Evolutionary conservation across 2,797 vertebrate species (phyloP), one percentile per base, ranked within the genome.

Genomic region (Poecile montanus): DNA sequence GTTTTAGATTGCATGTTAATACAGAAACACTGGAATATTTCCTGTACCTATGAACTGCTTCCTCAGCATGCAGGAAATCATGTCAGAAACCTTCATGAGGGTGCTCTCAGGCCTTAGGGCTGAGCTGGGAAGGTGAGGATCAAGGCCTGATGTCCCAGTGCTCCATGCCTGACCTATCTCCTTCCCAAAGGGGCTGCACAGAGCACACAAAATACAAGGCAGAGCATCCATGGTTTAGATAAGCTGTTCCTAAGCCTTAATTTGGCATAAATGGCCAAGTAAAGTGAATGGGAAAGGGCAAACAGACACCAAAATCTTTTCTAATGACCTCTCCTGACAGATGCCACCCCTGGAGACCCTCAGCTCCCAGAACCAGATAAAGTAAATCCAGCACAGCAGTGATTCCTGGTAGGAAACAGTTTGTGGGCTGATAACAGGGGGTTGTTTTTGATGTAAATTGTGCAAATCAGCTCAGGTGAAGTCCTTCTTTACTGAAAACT

Each of bases 161-260:
- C 62, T 47, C 36, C 27, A 0, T 9, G 9, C 23, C 60, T 56
- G 9, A 4, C 0, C 0, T 0, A 12, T 26, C 7, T 61, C 44
- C 21, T 50, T 62, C 54, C 45, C n/a, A 42, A 51, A 58, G 26
- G 16, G 27, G 15, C 6, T 61, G 32, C 61, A 30, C 15, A 73
- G 53, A 74, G n/a, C 34, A 38, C 4, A 17, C 1, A 2, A 40
- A 62, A 26, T 2, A 25, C 74, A 48, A 66, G 51, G 44, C 47
- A 84, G 19, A 3, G 20, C 10, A 40, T 17, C 48, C 5, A 3
- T 30, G 14, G 9, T 76, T 82, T 17, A 54, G 1, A 8, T 0
- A 12, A 42, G 5, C 7, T 56, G 50, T 22, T 56, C 57, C 60
- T 4, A 66, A 65, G 30, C 22, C 42, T 38, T 50, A 17, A 19